phyloP scores from a whole-genome alignment of 1,140 invertebrate species.

The Drosophila ironensis region DNA sequence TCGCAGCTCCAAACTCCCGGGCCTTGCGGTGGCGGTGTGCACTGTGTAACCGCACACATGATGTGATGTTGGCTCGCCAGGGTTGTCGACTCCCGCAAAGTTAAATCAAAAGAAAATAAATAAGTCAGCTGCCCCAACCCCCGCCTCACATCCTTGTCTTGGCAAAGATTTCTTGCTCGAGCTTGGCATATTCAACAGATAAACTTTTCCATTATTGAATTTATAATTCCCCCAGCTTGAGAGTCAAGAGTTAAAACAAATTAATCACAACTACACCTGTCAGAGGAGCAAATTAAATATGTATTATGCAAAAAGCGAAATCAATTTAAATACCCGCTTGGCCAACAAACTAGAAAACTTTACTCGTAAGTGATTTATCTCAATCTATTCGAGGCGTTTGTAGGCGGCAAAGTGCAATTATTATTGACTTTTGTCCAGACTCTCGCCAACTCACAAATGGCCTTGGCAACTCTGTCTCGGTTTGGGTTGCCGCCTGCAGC shows the following conservation, averaged over 20 bases:
- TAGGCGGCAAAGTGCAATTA: no score
- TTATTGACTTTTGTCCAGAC: no score
- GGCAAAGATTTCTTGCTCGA: background rate
- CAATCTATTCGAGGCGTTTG: no score
- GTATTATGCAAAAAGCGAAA: no score
- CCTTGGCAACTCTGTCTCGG: slow-evolving; percentile 19
- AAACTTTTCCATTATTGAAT: background rate
- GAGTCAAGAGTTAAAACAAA: no score
- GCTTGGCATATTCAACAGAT: background rate
- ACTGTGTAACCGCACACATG: slow-evolving; percentile 12
- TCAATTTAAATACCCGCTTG: no score
- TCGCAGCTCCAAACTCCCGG: slow-evolving; percentile 35
- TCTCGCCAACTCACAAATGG: background rate
- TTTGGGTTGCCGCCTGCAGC: slow-evolving; percentile 26
- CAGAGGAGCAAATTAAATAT: no score
- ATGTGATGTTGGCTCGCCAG: slow-evolving; percentile 26
- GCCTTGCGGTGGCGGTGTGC: slow-evolving; percentile 16
- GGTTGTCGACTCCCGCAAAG: slow-evolving; percentile 14
- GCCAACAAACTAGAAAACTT: no score
- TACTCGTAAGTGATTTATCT: no score
- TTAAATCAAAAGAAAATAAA: slow-evolving; percentile 6
- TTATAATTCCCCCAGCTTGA: no score
- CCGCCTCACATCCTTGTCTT: background rate
- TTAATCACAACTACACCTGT: no score
- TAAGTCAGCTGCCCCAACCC: no score